Conservation (phyloP, 2,888 invertebrate species). For the Apeira syringaria region DNA sequence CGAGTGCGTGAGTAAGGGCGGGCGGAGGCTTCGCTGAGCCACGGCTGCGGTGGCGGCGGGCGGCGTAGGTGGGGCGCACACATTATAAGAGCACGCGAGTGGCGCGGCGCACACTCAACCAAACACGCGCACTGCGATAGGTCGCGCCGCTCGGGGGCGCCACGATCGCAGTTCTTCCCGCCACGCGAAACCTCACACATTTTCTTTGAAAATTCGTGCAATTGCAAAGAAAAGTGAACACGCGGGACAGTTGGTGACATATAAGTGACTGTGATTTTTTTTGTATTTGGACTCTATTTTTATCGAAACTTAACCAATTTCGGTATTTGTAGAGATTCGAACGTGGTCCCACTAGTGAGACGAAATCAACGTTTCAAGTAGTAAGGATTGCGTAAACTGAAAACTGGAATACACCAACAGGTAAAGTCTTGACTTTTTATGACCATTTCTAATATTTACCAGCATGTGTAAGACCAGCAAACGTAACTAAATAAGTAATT, state of each 20-base stretch:
- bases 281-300: conserved; percentile 54
- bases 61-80: conserved; percentile 38
- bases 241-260: conserved; percentile 67
- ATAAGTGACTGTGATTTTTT: conserved; percentile 70
- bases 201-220: conserved; percentile 81
- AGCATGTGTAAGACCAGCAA: no score
- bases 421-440: no score
- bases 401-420: conserved; percentile 51
- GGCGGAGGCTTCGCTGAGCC: conserved; percentile 49
- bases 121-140: conserved; percentile 74
- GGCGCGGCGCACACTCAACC: conserved; percentile 71
- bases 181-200: conserved; percentile 59
- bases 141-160: conserved; percentile 75
- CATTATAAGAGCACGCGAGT: conserved; percentile 55
- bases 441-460: no score
- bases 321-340: conserved; percentile 52
- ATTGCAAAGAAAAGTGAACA: conserved; percentile 81
- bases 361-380: conserved; percentile 65
- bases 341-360: conserved; percentile 74
- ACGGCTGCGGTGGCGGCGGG: conserved; percentile 38
- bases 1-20: conserved; percentile 40
- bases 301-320: conserved; percentile 45
- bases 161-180: conserved; percentile 74
- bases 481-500: no score
- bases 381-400: conserved; percentile 71